Conservation (phyloP, 2,797 vertebrate genomes). For the Naso thynnoides region DNA sequence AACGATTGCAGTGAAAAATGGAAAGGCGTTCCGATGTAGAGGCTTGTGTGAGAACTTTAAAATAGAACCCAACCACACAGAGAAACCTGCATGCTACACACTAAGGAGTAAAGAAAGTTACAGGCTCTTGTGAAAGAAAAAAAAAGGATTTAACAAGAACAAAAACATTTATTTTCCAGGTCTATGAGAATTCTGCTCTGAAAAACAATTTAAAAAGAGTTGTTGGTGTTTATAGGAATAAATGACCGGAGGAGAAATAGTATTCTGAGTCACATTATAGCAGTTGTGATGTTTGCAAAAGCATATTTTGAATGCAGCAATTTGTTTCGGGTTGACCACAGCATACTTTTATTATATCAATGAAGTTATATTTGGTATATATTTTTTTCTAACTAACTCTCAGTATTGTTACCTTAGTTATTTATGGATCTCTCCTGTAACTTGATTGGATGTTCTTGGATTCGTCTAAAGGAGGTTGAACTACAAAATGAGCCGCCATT, state of each 20-base stretch:
- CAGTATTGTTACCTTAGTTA: no score
- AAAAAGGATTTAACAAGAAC: constrained; percentile 20
- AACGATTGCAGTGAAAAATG: constrained; percentile 19
- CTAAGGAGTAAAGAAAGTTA: constrained; percentile 11
- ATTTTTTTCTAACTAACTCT: no score
- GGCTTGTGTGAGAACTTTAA: constrained; percentile 15
- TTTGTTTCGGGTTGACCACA: no score
- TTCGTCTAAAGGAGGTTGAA: no score
- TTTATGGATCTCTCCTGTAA: no score
- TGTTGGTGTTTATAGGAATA: neutral
- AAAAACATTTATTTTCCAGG: constrained; percentile 27
- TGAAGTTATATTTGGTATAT: no score
- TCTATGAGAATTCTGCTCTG: constrained; percentile 1
- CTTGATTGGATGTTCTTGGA: no score
- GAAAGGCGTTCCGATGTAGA: neutral
- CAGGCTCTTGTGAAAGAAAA: constrained; percentile 13
- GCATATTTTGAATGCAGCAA: neutral
- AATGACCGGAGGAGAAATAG: neutral
- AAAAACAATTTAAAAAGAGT: neutral
- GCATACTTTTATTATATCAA: no score
- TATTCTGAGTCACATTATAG: neutral
- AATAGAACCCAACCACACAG: constrained; percentile 13
- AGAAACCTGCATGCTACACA: constrained; percentile 31
- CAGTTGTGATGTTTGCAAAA: neutral
- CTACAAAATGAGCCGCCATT: no score